Percentiles rank a stretch among this genome's conserved stretches.
Evolutionary conservation across 2,113 vertebrate genomes (phyloP).

Genomic region (Phylloscopus trochilus): DNA sequence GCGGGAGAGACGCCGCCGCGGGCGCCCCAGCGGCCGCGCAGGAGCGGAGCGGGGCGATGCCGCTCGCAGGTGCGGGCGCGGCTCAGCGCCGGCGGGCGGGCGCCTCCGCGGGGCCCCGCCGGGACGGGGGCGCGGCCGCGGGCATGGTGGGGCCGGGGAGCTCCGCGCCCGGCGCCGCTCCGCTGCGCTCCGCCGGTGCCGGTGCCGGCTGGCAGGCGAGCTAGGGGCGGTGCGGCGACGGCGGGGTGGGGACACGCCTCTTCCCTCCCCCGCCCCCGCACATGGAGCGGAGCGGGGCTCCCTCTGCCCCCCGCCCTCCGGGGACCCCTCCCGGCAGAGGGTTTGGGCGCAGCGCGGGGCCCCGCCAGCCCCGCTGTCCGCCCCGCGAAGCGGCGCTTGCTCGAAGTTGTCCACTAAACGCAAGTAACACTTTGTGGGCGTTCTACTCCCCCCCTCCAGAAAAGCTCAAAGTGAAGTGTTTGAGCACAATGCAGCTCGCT

Average conservation of each 20-base stretch:
- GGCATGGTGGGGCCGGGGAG: background rate
- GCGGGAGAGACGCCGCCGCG: background rate
- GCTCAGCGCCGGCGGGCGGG: background rate
- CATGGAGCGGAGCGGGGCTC: background rate
- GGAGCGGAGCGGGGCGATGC: background rate
- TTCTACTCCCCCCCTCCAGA: accelerated
- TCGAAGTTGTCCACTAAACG: background rate
- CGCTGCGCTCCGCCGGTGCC: background rate
- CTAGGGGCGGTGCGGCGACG: constrained; percentile 20
- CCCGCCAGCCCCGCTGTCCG: background rate
- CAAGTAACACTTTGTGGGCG: background rate
- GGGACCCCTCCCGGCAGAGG: background rate
- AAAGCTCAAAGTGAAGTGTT: background rate
- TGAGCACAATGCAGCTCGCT: background rate
- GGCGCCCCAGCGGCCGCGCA: background rate
- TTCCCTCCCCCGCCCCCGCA: constrained; percentile 8
- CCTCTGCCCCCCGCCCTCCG: too few species aligned
- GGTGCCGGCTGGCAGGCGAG: constrained; percentile 58
- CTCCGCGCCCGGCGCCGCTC: background rate
- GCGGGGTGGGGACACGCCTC: constrained; percentile 55
- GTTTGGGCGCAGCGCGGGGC: too few species aligned
- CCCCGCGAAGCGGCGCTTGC: background rate
- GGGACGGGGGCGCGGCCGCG: too few species aligned
- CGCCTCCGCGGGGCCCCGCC: too few species aligned
- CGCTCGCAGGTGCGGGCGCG: background rate